Evolutionary conservation across 2,888 invertebrate genomes (phyloP).

Genomic region (Sphecodes monilicornis): DNA sequence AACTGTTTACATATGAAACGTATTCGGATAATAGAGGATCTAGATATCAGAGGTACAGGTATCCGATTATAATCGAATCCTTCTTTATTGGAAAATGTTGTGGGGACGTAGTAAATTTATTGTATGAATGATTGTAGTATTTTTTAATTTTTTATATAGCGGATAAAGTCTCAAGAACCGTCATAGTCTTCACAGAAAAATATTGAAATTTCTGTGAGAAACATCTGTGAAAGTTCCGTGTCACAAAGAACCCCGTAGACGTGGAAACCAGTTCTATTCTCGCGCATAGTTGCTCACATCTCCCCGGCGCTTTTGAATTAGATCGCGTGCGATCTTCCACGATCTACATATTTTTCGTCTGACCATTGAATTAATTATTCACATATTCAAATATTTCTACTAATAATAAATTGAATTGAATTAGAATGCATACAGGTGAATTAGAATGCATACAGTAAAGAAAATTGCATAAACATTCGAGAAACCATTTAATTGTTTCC

Average conservation of each 20-base stretch:
- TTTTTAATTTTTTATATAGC: not conserved
- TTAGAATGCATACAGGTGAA: not conserved
- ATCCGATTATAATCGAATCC: no score
- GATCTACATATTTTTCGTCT: not conserved
- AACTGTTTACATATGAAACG: not conserved
- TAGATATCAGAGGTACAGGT: no score
- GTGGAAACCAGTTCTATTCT: constrained; percentile 4
- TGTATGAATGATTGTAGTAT: not conserved
- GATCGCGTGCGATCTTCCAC: not conserved
- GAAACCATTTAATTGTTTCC: no score
- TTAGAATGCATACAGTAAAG: not conserved
- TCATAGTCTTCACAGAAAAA: not conserved
- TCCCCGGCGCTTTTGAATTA: not conserved
- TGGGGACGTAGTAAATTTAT: not conserved
- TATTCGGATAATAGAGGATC: no score
- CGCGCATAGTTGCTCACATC: constrained; percentile 1
- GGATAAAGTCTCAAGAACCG: no score
- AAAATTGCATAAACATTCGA: no score
- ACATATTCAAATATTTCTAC: not conserved
- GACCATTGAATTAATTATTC: not conserved
- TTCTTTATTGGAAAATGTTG: not conserved
- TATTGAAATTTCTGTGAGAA: not conserved
- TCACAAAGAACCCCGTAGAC: not conserved
- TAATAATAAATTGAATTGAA: not conserved
- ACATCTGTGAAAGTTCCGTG: not conserved